Evolutionary conservation across 2,888 invertebrate genomes (phyloP), one percentile per base, ranked within the genome.

Genomic region (Tinea trinotella): DNA sequence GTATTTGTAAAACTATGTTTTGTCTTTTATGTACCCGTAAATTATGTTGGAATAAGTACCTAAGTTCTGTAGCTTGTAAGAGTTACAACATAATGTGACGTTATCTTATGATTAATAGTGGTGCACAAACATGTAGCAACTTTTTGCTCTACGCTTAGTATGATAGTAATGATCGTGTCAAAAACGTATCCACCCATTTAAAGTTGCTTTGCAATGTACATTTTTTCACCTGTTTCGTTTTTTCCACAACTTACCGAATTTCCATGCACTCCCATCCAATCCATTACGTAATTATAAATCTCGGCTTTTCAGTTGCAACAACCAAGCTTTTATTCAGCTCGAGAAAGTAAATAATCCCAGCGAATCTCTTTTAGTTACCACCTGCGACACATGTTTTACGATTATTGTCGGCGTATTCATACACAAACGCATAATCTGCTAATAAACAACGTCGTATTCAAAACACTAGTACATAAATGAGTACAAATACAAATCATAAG

Each of bases 81-180:
- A 40, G 40, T 40, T 15, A 17, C 19, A 46, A n/a, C 46, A 24
- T 24, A 24, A 24, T 50, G 24, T 50, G 50, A 50, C 50, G 50
- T 24, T 50, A 50, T 50, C 50, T 22, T 15, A 24, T 50, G 50
- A 50, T 50, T 50, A 50, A 50, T 50, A 24, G 24, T 50, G 12
- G 40, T 40, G 13, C 15, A 40, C 13, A 40, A 40, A 30, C 30
- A 40, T 40, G 40, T 40, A 40, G 13, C 40, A 15, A 40, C 6
- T 40, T 40, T 40, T 40, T 40, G 40, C 40, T 15, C 13, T 1
- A 40, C 40, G 13, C 12, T 40, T 13, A 40, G 13, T 40, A 40
- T 3, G 40, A 40, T 15, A n/a, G 6, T 15, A 13, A 40, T 3
- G 40, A 40, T 15, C 40, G 6, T 15, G 40, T 40, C 40, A 40